Evolutionary conservation across 2,797 vertebrate genomes (phyloP), one percentile per base, ranked within the genome.

Genomic region (Sebastes vulpes): DNA sequence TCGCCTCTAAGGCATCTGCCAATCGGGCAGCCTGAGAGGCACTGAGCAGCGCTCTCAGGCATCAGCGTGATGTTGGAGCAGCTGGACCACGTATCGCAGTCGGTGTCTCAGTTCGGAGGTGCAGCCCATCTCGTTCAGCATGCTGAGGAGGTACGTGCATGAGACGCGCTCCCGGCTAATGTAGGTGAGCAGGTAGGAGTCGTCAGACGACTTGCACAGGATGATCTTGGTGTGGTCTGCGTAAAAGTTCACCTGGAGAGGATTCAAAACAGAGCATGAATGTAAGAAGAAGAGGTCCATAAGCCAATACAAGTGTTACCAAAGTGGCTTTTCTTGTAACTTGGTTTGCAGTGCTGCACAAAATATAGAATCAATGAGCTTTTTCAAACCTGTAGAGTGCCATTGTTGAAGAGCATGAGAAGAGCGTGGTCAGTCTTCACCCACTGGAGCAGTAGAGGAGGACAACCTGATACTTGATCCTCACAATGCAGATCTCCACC

Each of bases 211-310:
- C 96, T 97, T 98, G 93, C 96, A 98, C 93, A 99, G 95, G 88
- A 99, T 98, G 83, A 99, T 95, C 91, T 99, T 99, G 20, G 98
- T 99, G 92, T 99, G 99, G 93, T 99, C 98, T 0, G 97, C 97
- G 86, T 99, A 99, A 94, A 99, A 99, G 92, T 99, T 99, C 48
- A 99, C 98, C 99, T 99, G 86, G 2, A 83, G 60, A 9, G 70
- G 65, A 21, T 18, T 5, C 48, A 61, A 59, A 80, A 77, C 0
- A 8, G 1, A 50, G 14, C 6, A 28, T 2, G 11, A 28, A 42
- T 4, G 2, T 29, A 21, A 77, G 32, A 14, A 18, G 26, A 42
- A 0, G 5, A 9, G 25, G 14, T 6, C n/a, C 3, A 28, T n/a
- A 29, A 42, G 28, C 4, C 10, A 23, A 31, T 3, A 21, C 2